phyloP scores from a whole-genome alignment of 2,888 invertebrate genomes.

The Parnassius smintheus region DNA sequence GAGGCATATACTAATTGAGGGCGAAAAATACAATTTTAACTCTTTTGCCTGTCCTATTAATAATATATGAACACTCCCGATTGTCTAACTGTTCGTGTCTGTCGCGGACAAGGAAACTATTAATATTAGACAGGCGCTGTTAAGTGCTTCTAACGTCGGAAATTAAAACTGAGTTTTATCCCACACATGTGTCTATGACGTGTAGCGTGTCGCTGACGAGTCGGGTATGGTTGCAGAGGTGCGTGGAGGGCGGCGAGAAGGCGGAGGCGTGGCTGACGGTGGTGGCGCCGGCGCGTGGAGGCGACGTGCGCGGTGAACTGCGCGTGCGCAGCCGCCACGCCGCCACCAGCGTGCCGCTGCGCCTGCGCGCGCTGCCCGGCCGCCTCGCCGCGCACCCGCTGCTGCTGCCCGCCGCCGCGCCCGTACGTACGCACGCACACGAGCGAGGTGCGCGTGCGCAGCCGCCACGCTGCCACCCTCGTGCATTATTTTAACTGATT shows the following conservation, averaged over 20 bases:
- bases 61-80: too few species aligned
- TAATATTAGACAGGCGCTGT: too few species aligned
- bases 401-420: constrained; percentile 40
- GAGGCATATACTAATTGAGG: too few species aligned
- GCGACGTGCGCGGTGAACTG: constrained; percentile 34
- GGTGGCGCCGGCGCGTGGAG: constrained; percentile 49
- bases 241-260: constrained; percentile 28
- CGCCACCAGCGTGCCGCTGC: background rate
- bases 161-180: too few species aligned
- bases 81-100: too few species aligned
- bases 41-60: too few species aligned
- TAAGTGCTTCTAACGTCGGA: too few species aligned
- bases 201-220: background rate
- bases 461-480: background rate
- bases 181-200: too few species aligned
- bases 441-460: too few species aligned
- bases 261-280: constrained; percentile 41
- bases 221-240: constrained; percentile 17
- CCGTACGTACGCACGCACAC: background rate
- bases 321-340: constrained; percentile 33
- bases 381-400: constrained; percentile 21
- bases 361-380: constrained; percentile 27
- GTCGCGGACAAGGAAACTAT: too few species aligned
- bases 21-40: too few species aligned
- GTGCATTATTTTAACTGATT: too few species aligned